phyloP scores from a whole-genome alignment of 2,797 vertebrate genomes.

The Muscicapa striata region DNA sequence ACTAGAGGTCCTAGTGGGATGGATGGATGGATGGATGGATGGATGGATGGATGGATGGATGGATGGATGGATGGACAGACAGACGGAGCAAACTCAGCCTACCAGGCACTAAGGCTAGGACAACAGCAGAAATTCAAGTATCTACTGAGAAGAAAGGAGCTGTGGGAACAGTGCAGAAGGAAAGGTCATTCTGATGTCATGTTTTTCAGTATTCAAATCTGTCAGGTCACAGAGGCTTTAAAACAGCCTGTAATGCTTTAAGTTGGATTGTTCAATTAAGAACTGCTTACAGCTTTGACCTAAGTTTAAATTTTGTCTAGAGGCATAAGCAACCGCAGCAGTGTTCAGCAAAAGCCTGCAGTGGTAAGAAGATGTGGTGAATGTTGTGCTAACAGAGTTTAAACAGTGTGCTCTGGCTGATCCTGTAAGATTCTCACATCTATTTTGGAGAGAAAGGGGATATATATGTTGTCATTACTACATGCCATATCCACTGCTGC shows the following conservation, averaged over 20 bases:
- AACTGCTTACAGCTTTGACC: not conserved
- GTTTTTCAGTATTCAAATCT: constrained; percentile 34
- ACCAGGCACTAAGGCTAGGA: not conserved
- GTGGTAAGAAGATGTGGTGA: not conserved
- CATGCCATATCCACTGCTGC: not conserved
- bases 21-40: not conserved
- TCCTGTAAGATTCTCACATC: not conserved
- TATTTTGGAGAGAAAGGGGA: not conserved
- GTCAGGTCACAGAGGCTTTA: not conserved
- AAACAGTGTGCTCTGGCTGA: not conserved
- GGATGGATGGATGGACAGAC: not conserved
- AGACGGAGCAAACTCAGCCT: rapidly evolving
- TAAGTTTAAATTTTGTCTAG: not conserved
- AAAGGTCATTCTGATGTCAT: constrained; percentile 2
- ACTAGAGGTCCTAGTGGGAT: not conserved
- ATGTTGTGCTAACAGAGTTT: not conserved
- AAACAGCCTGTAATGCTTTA: not conserved
- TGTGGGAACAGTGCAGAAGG: not conserved
- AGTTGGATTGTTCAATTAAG: not conserved
- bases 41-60: not conserved
- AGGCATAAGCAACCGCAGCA: not conserved
- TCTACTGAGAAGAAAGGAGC: not conserved
- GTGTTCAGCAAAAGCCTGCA: not conserved
- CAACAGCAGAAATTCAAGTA: not conserved
- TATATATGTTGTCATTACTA: constrained; percentile 21